Conservation (phyloP, 92 coral and sea anemone genomes). For the Actinernus sp. region DNA sequence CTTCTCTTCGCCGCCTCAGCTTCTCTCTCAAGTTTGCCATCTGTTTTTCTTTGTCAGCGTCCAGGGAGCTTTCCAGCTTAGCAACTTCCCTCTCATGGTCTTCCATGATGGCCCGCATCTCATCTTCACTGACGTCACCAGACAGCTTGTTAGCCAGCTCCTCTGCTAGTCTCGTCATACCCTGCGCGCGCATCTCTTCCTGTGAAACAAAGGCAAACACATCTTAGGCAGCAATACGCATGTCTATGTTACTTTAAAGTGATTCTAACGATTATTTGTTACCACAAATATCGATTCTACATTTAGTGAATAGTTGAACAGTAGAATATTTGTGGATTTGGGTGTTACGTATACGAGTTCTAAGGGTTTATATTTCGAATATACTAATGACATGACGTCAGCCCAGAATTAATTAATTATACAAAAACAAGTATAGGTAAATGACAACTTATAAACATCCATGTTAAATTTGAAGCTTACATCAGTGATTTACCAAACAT, state of each 20-base stretch:
- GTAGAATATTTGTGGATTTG: too few relatives aligned
- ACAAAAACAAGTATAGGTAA: too few relatives aligned
- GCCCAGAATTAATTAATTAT: too few relatives aligned
- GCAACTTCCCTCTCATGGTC: conserved; percentile 90
- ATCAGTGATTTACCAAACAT: too few relatives aligned
- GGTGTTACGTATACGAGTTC: too few relatives aligned
- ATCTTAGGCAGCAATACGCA: not conserved
- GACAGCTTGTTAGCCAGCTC: conserved; percentile 83
- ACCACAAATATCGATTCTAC: too few relatives aligned
- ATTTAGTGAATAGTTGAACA: too few relatives aligned
- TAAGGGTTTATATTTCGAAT: too few relatives aligned
- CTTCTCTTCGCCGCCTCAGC: conserved; percentile 86
- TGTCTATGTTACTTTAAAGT: not conserved
- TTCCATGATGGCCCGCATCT: conserved; percentile 88
- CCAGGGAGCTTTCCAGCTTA: conserved; percentile 74
- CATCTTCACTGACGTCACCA: conserved; percentile 83
- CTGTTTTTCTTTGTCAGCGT: conserved; percentile 85
- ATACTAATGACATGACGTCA: too few relatives aligned
- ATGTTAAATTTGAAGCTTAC: too few relatives aligned
- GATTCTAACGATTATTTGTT: too few relatives aligned
- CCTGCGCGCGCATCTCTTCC: conserved; percentile 81
- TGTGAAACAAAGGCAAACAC: conserved; percentile 7
- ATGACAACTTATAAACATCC: too few relatives aligned
- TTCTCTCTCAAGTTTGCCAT: conserved; percentile 86
- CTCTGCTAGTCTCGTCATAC: conserved; percentile 77